phyloP scores from a whole-genome alignment of 1,140 invertebrate species.

The Ceratina australensis region DNA sequence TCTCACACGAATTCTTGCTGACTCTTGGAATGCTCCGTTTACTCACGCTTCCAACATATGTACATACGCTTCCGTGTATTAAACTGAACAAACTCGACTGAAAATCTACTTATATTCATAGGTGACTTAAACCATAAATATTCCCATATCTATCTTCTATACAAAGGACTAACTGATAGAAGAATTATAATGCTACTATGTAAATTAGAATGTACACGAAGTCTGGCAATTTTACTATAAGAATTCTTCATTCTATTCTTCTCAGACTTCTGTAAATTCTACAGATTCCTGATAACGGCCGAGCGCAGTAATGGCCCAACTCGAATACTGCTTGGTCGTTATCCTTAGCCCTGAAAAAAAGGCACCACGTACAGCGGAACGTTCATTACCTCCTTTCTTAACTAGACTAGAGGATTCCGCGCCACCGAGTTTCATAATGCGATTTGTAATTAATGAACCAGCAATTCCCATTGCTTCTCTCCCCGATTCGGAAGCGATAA shows the following conservation, averaged over 20 bases:
- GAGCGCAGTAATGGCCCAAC: constrained; percentile 4
- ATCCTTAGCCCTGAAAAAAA: background rate
- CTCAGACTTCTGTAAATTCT: too few relatives aligned
- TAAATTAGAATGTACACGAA: too few relatives aligned
- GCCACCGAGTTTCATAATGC: constrained; percentile 42
- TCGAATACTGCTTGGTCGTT: constrained; percentile 15
- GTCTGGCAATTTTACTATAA: too few relatives aligned
- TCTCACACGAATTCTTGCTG: background rate
- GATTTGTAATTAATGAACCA: constrained; percentile 53
- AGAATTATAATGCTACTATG: too few relatives aligned
- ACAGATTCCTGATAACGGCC: too few relatives aligned
- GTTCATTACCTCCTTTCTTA: constrained; percentile 17
- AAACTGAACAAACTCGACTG: background rate
- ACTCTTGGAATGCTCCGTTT: background rate
- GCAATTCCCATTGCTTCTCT: constrained; percentile 20
- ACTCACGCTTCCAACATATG: too few relatives aligned
- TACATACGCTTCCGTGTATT: background rate
- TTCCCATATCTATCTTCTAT: background rate
- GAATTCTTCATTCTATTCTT: too few relatives aligned
- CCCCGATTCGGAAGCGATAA: constrained; percentile 17
- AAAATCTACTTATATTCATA: background rate
- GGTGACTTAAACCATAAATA: background rate
- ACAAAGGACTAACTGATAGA: too few relatives aligned
- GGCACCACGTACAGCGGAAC: background rate
- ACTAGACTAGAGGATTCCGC: constrained; percentile 1